Percentiles rank a stretch among this genome's conserved stretches.
Evolutionary conservation across 1,140 invertebrate species (phyloP).

Genomic region (Drosophila lacertosa): DNA sequence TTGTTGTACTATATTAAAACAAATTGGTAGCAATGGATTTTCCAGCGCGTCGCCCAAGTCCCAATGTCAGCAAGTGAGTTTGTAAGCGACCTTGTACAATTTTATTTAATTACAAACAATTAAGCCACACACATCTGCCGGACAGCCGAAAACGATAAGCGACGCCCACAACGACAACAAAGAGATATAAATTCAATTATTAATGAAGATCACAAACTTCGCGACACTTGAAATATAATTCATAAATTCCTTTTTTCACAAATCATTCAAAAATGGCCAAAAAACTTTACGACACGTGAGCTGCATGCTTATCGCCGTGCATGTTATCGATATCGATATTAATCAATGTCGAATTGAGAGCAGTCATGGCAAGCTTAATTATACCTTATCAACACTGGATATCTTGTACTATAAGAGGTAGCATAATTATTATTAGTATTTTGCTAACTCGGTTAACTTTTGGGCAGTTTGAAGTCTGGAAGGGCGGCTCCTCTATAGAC

Average conservation of each 20-base stretch:
- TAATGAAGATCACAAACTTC: conserved; percentile 21
- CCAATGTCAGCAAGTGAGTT: conserved; percentile 23
- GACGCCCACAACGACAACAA: conserved; percentile 43
- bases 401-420: too few relatives aligned
- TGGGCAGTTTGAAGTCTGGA: too few relatives aligned
- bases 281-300: too few relatives aligned
- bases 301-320: not conserved
- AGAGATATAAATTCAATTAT: conserved; percentile 41
- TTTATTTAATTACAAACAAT: conserved; percentile 83
- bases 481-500: too few relatives aligned
- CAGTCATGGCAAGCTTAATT: too few relatives aligned
- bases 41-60: conserved; percentile 37
- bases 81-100: conserved; percentile 79
- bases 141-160: conserved; percentile 48
- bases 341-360: too few relatives aligned
- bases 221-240: conserved; percentile 14
- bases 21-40: conserved; percentile 69
- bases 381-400: too few relatives aligned
- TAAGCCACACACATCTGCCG: conserved; percentile 50
- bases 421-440: too few relatives aligned
- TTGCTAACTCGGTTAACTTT: too few relatives aligned
- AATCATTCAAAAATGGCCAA: conserved; percentile 2
- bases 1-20: conserved; percentile 68
- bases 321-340: conserved; percentile 1
- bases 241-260: conserved; percentile 4